Base-by-base conservation (phyloP, 2,797 vertebrate genomes). In the Urosaurus nigricauda region DNA sequence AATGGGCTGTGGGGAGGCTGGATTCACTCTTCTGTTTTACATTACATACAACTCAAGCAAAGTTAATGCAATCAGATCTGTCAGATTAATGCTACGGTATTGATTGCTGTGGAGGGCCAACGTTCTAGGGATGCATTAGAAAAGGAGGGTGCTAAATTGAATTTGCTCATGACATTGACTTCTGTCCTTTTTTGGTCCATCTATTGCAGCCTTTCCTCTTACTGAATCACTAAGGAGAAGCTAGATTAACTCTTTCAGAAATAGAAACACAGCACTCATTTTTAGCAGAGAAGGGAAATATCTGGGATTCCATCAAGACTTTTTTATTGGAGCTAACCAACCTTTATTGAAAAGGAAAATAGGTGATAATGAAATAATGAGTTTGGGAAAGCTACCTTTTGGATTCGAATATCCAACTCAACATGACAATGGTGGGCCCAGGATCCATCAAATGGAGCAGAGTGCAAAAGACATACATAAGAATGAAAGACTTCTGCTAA, bases 11-110 rank as follows among this genome's bases (percentile, higher is more conserved):
- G 92, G 95, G 95, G 92, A 92, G 93, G 84, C 94, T 95, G 91
- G 81, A 90, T 95, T 96, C 89, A 9, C 94, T 96, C 92, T 93
- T 90, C 91, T 93, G 56, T 95, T 91, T 89, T 91, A 95, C 95
- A 88, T 89, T 94, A 93, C 83, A 94, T 94, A 95, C 92, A 94
- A 88, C 89, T 92, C 79, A 90, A 90, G 89, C 92, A 95, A 91
- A 94, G 92, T 90, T 97, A 97, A 97, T 97, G 94, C 83, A 94
- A 96, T 96, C 95, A 96, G 35, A 0, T 89, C 96, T 97, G 96
- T 96, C 96, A 96, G 91, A 96, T 97, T 96, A 97, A 91, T 93
- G 94, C 93, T 94, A 95, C 95, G 95, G 95, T 92, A 96, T 96
- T 88, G 95, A 96, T 96, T 91, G 90, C 92, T 78, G 84, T 93